phyloP scores from a whole-genome alignment of 2,888 invertebrate genomes.

The Monopis laevigella region DNA sequence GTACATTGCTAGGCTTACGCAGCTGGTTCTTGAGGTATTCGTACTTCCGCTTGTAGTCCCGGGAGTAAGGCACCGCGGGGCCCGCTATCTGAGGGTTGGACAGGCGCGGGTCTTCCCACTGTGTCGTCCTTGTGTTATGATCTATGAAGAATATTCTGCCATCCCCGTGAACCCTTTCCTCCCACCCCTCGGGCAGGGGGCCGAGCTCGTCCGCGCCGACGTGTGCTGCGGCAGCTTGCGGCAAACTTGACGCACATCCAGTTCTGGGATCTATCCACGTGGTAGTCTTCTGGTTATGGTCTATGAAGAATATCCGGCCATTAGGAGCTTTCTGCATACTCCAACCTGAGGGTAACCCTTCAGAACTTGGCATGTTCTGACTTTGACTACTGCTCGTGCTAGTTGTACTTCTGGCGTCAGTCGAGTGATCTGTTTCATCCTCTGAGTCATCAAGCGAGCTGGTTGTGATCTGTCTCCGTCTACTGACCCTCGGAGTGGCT shows the following conservation, averaged over 20 bases:
- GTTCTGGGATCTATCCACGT: conserved; percentile 98
- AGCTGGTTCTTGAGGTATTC: conserved; percentile 97
- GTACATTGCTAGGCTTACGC: conserved; percentile 94
- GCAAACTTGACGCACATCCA: conserved; percentile 86
- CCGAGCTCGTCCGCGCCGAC: conserved; percentile 86
- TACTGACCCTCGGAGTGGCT: conserved; percentile 27
- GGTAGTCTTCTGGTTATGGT: conserved; percentile 93
- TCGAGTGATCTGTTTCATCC: conserved; percentile 70
- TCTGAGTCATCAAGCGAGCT: conserved; percentile 53
- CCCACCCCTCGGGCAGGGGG: conserved; percentile 97
- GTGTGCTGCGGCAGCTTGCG: conserved; percentile 52
- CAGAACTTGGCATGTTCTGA: conserved; percentile 51
- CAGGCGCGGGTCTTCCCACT: conserved; percentile 99
- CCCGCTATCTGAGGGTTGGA: conserved; percentile 97
- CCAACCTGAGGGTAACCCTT: conserved; percentile 88
- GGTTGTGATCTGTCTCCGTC: conserved; percentile 33
- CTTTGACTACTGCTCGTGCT: conserved; percentile 55
- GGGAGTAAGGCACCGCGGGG: conserved; percentile 97
- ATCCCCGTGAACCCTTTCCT: conserved; percentile 95
- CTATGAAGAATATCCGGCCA: conserved; percentile 96
- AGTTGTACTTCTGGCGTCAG: conserved; percentile 46
- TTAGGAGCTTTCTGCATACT: conserved; percentile 96
- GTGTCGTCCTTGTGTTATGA: conserved; percentile 96
- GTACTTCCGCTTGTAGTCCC: conserved; percentile 99
- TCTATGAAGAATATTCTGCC: conserved; percentile 98